Evolutionary conservation across 1,140 invertebrate genomes (phyloP), one percentile per base, ranked within the genome.

Genomic region (Solenopsis fugax): DNA sequence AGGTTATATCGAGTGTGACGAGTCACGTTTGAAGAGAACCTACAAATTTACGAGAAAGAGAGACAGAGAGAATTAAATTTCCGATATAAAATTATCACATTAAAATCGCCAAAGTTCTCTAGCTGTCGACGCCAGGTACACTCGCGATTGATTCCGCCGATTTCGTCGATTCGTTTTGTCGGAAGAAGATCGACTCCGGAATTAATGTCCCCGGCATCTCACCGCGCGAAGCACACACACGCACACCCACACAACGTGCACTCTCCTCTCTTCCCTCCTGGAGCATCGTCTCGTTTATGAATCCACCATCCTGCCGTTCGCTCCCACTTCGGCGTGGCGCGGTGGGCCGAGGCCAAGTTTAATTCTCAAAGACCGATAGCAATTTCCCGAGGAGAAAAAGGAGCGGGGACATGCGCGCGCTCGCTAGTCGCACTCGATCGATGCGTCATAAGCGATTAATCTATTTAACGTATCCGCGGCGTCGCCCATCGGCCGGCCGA

Each of bases 311-410:
- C 75, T 62, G 60, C 69, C 88, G 78, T 77, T 73, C 72, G 71
- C 48, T 45, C 71, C 50, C 81, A 10, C 86, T 60, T 67, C 34
- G 60, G 54, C 48, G 77, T 50, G 69, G 86, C 81, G 89, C 52
- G 88, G 76, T 86, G 76, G 85, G 88, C 76, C 82, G 82, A 91
- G 72, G 80, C 82, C 81, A 88, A 80, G 87, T 91, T 90, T 91
- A 91, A 90, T 91, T 91, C 89, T 91, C 90, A 91, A 91, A 91
- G 80, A 75, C 87, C 82, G 89, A 91, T 86, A 90, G 88, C 88
- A 90, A 90, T 91, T 90, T 91, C 77, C 89, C 86, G 64, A 45
- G 41, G 41, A 80, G 87, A 60, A 65, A 50, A 72, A 78, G 72
- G 58, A 78, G 52, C 71, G 81, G 50, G 45, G 50, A 88, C 41